Evolutionary conservation across 2,113 vertebrate species (phyloP).

Genomic region (Pelecanoides urinatrix): DNA sequence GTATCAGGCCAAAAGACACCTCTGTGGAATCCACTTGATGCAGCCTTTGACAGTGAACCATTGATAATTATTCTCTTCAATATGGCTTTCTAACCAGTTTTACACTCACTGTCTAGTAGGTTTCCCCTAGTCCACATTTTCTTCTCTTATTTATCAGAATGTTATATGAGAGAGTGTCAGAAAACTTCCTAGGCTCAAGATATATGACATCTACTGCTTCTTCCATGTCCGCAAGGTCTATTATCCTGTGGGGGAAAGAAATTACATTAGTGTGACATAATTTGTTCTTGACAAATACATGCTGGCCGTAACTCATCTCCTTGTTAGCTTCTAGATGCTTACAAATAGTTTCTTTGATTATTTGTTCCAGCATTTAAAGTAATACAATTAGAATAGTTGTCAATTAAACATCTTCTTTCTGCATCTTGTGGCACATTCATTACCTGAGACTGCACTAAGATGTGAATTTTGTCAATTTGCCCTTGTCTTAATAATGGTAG

Average conservation of each 20-base stretch:
- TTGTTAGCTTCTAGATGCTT: not conserved
- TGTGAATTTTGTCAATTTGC: not conserved
- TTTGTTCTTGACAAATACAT: slow-evolving; percentile 22
- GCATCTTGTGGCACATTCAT: not conserved
- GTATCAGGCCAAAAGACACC: not conserved
- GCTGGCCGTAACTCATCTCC: not conserved
- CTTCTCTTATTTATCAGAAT: slow-evolving; percentile 1
- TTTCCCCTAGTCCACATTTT: not conserved
- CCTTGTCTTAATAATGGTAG: not conserved
- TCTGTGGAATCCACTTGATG: not conserved
- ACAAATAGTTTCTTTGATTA: slow-evolving; percentile 7
- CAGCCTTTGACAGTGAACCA: not conserved
- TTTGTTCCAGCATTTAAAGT: not conserved
- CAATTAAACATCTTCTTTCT: not conserved
- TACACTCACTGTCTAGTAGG: not conserved
- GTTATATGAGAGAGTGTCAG: not conserved
- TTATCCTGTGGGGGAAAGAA: not conserved
- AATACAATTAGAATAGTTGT: not conserved
- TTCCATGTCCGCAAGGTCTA: not conserved
- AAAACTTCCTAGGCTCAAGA: not conserved
- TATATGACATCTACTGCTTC: not conserved
- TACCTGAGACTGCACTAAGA: not conserved
- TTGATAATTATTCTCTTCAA: not conserved
- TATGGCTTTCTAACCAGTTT: not conserved
- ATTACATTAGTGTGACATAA: not conserved